Evolutionary conservation across 2,113 vertebrate genomes (phyloP).

Genomic region (Laticauda laticaudata): DNA sequence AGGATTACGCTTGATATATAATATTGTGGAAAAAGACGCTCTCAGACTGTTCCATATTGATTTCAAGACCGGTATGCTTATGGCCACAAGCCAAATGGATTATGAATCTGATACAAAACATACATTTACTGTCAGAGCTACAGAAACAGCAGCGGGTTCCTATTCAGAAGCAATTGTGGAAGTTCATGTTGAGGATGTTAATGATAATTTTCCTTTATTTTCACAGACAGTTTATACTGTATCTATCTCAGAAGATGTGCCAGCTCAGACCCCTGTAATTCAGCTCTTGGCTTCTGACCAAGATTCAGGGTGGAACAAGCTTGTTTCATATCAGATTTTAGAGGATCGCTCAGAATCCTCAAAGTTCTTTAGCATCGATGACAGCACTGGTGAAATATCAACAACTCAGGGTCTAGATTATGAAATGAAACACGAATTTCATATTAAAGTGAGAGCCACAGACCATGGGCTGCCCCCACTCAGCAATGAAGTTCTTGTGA

Average conservation of each 20-base stretch:
- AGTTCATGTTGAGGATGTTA: conserved; percentile 90
- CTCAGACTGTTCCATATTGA: conserved; percentile 84
- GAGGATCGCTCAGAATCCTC: conserved; percentile 75
- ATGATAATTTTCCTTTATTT: conserved; percentile 89
- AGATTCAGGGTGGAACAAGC: conserved; percentile 86
- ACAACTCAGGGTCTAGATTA: conserved; percentile 84
- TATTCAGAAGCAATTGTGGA: conserved; percentile 90
- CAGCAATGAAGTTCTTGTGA: conserved; percentile 79
- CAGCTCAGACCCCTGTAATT: conserved; percentile 79
- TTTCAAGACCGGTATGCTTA: conserved; percentile 92
- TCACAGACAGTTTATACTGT: conserved; percentile 74
- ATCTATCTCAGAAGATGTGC: conserved; percentile 79
- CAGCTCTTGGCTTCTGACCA: conserved; percentile 81
- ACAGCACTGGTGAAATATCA: conserved; percentile 80
- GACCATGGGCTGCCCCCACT: conserved; percentile 83
- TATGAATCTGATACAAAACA: conserved; percentile 83
- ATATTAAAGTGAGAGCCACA: conserved; percentile 80
- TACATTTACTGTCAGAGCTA: conserved; percentile 83
- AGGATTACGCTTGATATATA: conserved; percentile 93
- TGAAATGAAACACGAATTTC: conserved; percentile 80
- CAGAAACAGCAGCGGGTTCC: conserved; percentile 87
- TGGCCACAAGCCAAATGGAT: conserved; percentile 85
- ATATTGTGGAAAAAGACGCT: conserved; percentile 85
- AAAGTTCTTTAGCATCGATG: conserved; percentile 83
- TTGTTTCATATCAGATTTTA: conserved; percentile 81